Evolutionary conservation across 2,797 vertebrate genomes (phyloP).

Genomic region (Semaprochilodus insignis): DNA sequence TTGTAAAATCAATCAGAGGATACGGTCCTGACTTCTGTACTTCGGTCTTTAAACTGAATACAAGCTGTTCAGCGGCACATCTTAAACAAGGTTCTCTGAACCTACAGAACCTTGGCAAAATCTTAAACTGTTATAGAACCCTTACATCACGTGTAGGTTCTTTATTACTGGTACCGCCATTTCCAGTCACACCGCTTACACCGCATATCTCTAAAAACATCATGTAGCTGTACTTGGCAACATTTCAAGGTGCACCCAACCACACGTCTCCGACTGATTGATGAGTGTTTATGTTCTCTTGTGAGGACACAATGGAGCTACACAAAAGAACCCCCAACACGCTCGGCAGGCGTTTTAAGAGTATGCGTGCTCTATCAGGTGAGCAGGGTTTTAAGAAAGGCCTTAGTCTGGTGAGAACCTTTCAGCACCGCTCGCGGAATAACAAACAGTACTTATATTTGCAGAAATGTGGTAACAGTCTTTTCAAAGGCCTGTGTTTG

Average conservation of each 20-base stretch:
- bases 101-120: too few relatives aligned
- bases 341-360: not conserved
- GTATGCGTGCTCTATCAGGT: not conserved
- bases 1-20: too few relatives aligned
- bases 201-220: not conserved
- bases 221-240: not conserved
- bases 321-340: not conserved
- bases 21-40: too few relatives aligned
- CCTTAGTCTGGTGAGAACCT: not conserved
- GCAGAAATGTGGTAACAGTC: too few relatives aligned
- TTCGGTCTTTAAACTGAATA: too few relatives aligned
- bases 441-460: not conserved
- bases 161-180: too few relatives aligned
- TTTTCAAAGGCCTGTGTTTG: not conserved
- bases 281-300: constrained; percentile 8
- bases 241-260: not conserved
- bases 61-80: too few relatives aligned
- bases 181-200: not conserved
- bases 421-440: constrained; percentile 2
- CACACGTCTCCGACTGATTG: not conserved
- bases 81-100: too few relatives aligned
- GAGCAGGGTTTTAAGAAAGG: not conserved
- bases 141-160: too few relatives aligned
- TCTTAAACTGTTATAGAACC: too few relatives aligned
- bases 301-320: not conserved